These are phyloP conservation scores for Trachelus stipa DNA, from an alignment of 2,888 invertebrate species.

Conservation along the genomic window DNA sequence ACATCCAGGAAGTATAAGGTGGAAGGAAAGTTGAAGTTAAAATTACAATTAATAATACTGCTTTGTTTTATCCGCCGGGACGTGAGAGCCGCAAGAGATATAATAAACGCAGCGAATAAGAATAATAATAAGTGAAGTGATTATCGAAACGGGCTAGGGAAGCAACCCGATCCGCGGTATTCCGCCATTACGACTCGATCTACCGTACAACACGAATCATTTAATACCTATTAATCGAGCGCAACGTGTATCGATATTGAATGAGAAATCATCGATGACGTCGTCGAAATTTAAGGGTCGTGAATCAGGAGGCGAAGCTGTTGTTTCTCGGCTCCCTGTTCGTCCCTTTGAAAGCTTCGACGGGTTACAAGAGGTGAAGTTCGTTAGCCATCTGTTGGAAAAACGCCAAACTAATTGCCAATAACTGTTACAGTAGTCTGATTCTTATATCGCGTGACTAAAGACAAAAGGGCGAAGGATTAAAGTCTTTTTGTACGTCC, in stretches of 20 bases:
- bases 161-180: background rate
- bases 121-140: background rate
- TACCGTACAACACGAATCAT: conserved; percentile 6
- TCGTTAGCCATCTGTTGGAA: conserved; percentile 40
- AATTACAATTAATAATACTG: conserved; percentile 56
- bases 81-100: background rate
- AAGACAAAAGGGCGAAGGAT: too few relatives aligned
- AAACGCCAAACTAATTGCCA: conserved; percentile 22
- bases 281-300: conserved; percentile 13
- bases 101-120: background rate
- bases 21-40: conserved; percentile 10
- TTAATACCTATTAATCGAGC: background rate
- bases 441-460: background rate
- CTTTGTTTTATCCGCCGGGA: conserved; percentile 35
- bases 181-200: conserved; percentile 1
- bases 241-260: background rate
- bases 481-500: too few relatives aligned
- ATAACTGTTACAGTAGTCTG: background rate
- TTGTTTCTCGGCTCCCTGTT: conserved; percentile 22
- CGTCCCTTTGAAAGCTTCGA: conserved; percentile 23
- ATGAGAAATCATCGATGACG: conserved; percentile 4
- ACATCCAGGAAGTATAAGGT: conserved; percentile 1
- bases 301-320: conserved; percentile 30
- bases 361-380: conserved; percentile 42
- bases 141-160: background rate